Evolutionary conservation across 2,888 invertebrate genomes (phyloP).

Genomic region (Formica aserva): DNA sequence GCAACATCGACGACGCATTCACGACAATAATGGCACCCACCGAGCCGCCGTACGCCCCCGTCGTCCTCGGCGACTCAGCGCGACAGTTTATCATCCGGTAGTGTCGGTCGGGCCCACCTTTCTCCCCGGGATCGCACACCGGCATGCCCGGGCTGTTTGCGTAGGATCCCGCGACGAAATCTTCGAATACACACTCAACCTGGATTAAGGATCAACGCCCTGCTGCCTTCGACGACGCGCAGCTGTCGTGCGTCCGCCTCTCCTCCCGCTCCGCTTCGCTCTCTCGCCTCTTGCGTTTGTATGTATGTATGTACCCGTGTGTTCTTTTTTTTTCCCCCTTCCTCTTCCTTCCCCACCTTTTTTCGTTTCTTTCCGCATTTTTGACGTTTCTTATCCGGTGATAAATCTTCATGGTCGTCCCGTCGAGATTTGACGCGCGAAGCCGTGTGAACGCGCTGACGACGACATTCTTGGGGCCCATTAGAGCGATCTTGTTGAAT

Average conservation of each 20-base stretch:
- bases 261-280: constrained; percentile 4
- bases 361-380: constrained; percentile 41
- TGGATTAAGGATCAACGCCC: constrained; percentile 56
- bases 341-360: constrained; percentile 25
- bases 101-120: constrained; percentile 50
- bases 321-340: constrained; percentile 7
- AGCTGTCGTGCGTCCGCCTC: constrained; percentile 37
- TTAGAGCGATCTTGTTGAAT: constrained; percentile 44
- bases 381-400: constrained; percentile 59
- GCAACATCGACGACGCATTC: constrained; percentile 64
- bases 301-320: neutral
- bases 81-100: constrained; percentile 63
- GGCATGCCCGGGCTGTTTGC: constrained; percentile 51
- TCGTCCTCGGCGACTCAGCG: constrained; percentile 62
- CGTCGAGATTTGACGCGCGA: constrained; percentile 44
- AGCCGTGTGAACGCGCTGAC: constrained; percentile 19
- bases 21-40: constrained; percentile 65
- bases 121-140: constrained; percentile 35
- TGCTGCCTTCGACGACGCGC: constrained; percentile 44
- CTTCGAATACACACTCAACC: constrained; percentile 54
- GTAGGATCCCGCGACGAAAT: constrained; percentile 58
- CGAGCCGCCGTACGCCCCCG: constrained; percentile 59
- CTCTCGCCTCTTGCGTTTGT: neutral
- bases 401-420: constrained; percentile 57
- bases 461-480: constrained; percentile 26